phyloP scores from a whole-genome alignment of 2,888 invertebrate genomes.

The Crepidodera aurea region DNA sequence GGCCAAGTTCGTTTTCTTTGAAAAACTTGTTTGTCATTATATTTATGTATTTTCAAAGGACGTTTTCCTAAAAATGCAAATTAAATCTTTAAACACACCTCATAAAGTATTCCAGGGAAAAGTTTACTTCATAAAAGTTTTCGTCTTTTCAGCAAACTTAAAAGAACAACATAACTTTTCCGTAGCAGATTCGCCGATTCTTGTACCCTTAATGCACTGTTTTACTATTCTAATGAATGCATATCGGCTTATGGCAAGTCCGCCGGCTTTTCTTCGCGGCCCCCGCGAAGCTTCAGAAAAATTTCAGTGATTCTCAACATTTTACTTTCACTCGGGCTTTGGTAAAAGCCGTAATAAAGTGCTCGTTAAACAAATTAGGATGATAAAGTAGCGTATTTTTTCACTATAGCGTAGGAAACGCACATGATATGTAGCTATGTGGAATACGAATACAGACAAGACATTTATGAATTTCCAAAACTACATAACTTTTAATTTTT shows the following conservation, averaged over 20 bases:
- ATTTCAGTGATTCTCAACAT: conserved; percentile 32
- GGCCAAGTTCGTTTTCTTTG: conserved; percentile 27
- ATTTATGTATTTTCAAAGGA: conserved; percentile 38
- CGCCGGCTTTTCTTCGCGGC: conserved; percentile 24
- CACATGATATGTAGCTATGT: no score
- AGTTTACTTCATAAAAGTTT: conserved; percentile 55
- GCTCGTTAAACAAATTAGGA: no score
- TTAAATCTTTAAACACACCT: conserved; percentile 54
- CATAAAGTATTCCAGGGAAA: conserved; percentile 50
- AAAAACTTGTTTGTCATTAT: conserved; percentile 34
- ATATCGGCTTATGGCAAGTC: conserved; percentile 55
- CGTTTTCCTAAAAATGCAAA: conserved; percentile 49
- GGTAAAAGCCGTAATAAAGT: no score
- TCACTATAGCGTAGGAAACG: no score
- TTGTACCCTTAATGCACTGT: conserved; percentile 55
- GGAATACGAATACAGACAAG: no score
- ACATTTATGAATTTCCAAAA: no score
- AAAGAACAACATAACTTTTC: conserved; percentile 58
- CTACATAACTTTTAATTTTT: no score
- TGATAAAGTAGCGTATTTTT: no score
- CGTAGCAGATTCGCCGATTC: conserved; percentile 52
- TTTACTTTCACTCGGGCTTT: conserved; percentile 10
- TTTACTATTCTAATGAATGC: conserved; percentile 59
- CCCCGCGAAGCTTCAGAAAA: conserved; percentile 29
- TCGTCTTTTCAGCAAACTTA: conserved; percentile 52